Evolutionary conservation across 1,140 invertebrate genomes (phyloP).

Genomic region (Cotesia chilonis): DNA sequence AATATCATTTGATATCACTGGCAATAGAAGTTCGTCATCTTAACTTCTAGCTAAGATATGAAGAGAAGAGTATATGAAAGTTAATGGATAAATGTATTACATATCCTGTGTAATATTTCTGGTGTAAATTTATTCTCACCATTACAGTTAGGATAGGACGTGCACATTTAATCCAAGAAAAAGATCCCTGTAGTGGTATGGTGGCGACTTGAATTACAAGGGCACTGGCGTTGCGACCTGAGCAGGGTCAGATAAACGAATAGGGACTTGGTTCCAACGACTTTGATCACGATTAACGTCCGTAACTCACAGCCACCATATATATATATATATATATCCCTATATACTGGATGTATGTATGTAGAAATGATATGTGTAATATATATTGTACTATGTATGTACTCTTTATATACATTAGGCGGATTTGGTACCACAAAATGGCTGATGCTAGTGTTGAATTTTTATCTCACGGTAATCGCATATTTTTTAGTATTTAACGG

Average conservation of each 20-base stretch:
- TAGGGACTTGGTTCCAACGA: conserved; percentile 15
- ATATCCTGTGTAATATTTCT: background rate
- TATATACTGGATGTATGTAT: no score
- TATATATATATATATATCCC: no score
- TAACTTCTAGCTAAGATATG: no score
- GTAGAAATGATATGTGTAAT: no score
- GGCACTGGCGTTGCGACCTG: conserved; percentile 25
- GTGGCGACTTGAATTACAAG: conserved; percentile 7
- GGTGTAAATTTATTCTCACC: background rate
- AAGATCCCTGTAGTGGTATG: background rate
- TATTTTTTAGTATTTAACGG: no score
- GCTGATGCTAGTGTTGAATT: no score
- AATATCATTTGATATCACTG: no score
- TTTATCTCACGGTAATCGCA: no score
- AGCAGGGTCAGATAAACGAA: conserved; percentile 28
- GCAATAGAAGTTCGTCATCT: no score
- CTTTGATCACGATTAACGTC: conserved; percentile 22
- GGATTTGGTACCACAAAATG: no score
- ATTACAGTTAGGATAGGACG: conserved; percentile 32
- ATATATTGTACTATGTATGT: no score
- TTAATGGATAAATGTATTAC: background rate
- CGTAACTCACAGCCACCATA: background rate
- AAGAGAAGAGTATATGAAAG: background rate
- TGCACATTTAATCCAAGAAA: conserved; percentile 13
- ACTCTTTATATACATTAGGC: no score